phyloP scores from a whole-genome alignment of 2,797 vertebrate genomes.

The Calcarius lapponicus region DNA sequence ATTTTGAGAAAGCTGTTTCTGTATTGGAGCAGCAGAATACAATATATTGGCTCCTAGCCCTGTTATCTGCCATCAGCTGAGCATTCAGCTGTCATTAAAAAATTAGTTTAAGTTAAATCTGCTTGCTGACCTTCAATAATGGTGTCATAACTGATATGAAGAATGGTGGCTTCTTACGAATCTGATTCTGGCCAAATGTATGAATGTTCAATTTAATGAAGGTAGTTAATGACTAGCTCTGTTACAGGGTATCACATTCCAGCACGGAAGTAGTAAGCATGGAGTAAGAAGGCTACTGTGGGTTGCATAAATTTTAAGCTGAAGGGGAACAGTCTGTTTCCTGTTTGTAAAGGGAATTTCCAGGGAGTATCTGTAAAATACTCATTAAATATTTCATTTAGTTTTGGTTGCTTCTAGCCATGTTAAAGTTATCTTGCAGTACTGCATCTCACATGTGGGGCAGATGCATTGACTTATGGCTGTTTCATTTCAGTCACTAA shows the following conservation, averaged over 20 bases:
- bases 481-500: not conserved
- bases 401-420: not conserved
- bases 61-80: not conserved
- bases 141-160: not conserved
- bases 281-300: not conserved
- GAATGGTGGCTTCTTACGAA: not conserved
- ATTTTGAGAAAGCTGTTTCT: not conserved
- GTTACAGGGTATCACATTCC: not conserved
- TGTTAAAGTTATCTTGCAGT: not conserved
- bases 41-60: not conserved
- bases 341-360: not conserved
- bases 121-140: not conserved
- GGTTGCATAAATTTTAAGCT: not conserved
- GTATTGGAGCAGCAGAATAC: not conserved
- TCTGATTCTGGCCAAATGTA: not conserved
- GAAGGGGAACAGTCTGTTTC: not conserved
- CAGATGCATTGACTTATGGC: not conserved
- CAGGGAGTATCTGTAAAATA: not conserved
- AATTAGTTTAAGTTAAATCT: not conserved
- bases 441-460: rapidly evolving
- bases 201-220: not conserved
- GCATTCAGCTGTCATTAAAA: not conserved
- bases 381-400: not conserved
- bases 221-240: not conserved
- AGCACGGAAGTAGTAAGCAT: not conserved